These are phyloP conservation scores for Heliothis virescens DNA, from an alignment of 1,140 invertebrate species.

Conservation along the genomic window DNA sequence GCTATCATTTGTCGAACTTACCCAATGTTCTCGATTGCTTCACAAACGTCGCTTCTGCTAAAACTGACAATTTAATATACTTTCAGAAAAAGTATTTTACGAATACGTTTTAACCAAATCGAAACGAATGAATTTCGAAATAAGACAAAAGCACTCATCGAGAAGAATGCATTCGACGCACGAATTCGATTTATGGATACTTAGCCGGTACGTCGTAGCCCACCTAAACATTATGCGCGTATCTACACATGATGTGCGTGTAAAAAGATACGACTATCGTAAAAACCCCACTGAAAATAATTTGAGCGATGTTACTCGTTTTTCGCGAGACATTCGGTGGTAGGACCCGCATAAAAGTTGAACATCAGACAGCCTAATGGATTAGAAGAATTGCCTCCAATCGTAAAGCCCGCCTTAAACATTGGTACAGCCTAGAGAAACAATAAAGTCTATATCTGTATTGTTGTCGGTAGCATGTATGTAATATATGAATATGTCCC, in stretches of 20 bases:
- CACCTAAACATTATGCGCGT: slow-evolving; percentile 81
- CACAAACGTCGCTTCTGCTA: slow-evolving; percentile 15
- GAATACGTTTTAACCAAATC: too few species aligned
- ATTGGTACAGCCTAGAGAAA: slow-evolving; percentile 66
- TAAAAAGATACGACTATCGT: slow-evolving; percentile 85
- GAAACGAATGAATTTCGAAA: slow-evolving; percentile 3
- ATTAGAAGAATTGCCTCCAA: slow-evolving; percentile 82
- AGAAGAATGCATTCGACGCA: slow-evolving; percentile 66
- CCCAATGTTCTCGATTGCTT: slow-evolving; percentile 63
- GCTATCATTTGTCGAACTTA: slow-evolving; percentile 66
- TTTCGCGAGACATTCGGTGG: slow-evolving; percentile 80
- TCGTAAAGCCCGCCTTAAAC: slow-evolving; percentile 69
- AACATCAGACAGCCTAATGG: slow-evolving; percentile 81
- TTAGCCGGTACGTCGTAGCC: slow-evolving; percentile 73
- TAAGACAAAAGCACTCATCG: slow-evolving; percentile 5
- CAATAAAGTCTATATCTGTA: slow-evolving; percentile 68
- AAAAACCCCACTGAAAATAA: slow-evolving; percentile 84
- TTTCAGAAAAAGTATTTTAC: too few species aligned
- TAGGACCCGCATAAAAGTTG: slow-evolving; percentile 82
- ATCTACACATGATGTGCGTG: slow-evolving; percentile 82
- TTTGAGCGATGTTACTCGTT: slow-evolving; percentile 82
- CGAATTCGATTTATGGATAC: slow-evolving; percentile 79
- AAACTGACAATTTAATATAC: not conserved
- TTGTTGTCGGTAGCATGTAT: slow-evolving; percentile 55
- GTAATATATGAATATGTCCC: slow-evolving; percentile 64